Base-by-base conservation (phyloP, 2,888 invertebrate genomes). In the Dynastes tityus region DNA sequence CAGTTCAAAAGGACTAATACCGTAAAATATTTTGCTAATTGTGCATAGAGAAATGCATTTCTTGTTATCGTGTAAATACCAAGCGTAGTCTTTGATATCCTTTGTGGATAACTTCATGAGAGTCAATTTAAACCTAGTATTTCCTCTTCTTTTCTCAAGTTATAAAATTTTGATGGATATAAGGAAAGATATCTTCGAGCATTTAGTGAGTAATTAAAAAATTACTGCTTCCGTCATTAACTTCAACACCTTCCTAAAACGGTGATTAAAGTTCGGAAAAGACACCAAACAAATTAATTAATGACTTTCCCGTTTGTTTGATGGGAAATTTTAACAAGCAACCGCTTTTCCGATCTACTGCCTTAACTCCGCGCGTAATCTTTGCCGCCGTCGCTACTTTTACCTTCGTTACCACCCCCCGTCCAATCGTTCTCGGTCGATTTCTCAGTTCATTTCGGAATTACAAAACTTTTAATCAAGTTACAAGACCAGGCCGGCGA, bases 401-500 rank as follows among this genome's bases (percentile, higher is more conserved):
- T 68, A 11, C 51, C 27, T 51, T 71, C 11, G 45, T 45, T 45
- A 11, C 37, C 37, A 37, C 2, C 45, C 40, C 22, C 55, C 32
- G 13, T 61, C 8, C 37, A 40, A 73, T 58, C 37, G 29, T 74
- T 45, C 37, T 74, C 55, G 68, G 73, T 74, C 73, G 73, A 61
- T 74, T 74, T 74, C 73, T 40, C 61, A 61, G 73, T 61, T 55
- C 63, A 74, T 74, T 74, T 63, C 61, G 61, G 45, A 74, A 74
- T 74, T 63, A 74, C 73, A 45, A 74, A 74, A 74, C 73, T 74
- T 74, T 74, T 74, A 61, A 74, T 74, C 61, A 74, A 74, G 73
- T 74, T 74, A 63, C 61, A 61, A 16, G 49, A 61, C 27, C 22
- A 29, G 40, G 45, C n/a, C 27, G 29, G 9, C n/a, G 61, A 8